Base-by-base conservation (phyloP, 2,113 vertebrate species). In the Trichechus manatus region DNA sequence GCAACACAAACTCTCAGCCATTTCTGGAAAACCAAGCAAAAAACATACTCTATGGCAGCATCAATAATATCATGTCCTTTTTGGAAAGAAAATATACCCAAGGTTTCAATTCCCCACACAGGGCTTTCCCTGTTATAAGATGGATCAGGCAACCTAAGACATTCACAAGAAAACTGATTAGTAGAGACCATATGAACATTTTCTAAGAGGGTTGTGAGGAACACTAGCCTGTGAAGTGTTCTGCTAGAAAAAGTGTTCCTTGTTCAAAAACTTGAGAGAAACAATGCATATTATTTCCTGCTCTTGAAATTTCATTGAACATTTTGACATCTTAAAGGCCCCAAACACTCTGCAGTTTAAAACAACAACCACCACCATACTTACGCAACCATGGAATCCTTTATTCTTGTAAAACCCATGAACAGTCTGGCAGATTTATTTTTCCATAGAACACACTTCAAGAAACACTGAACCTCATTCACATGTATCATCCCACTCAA, bases 261-360 rank as follows among this genome's bases (percentile, higher is more conserved):
- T 93, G 20, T 72, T 74, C 63, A 64, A 93, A 85, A 95, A 63
- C 19, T 53, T 85, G 64, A 31, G 70, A 22, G 50, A 64, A 85
- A 79, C 19, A 91, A n/a, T n/a, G n/a, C n/a, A n/a, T n/a, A n/a
- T n/a, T 89, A 64, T 64, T 85, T 66, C 63, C n/a, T 72, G 85
- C 61, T 84, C 72, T 93, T 89, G 80, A 63, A 93, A 93, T 61
- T 79, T 85, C 53, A 44, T 85, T 89, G 53, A 78, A 19, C 13
- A n/a, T 79, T 83, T 80, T 89, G 86, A 79, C 53, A 74, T 93
- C 66, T 79, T 33, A 80, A 85, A 72, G 83, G 14, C 42, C 85
- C 53, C 85, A 80, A 84, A 93, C 63, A 15, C 63, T 53, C 29
- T 68, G 22, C 61, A 33, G 33, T 61, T 78, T 84, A 63, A 89